Conservation (phyloP, 2,113 vertebrate genomes). For the Brachyhypopomus gauderio region DNA sequence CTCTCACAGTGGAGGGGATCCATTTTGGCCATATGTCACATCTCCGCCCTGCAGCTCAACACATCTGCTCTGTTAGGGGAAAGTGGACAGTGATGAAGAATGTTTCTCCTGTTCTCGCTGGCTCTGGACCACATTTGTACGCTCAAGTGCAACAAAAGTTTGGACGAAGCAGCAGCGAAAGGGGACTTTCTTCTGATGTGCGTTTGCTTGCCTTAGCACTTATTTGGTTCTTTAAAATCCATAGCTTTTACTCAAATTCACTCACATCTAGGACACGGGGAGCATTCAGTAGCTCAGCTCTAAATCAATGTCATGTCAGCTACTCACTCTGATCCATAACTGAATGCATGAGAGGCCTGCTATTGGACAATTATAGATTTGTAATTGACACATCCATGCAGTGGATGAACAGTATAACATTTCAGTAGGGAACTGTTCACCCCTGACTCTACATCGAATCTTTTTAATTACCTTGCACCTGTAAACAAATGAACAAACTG, state of each 20-base stretch:
- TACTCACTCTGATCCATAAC: conserved; percentile 30
- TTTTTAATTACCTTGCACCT: conserved; percentile 20
- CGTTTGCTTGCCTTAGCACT: background rate
- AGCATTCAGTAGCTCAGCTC: background rate
- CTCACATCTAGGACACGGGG: conserved; percentile 3
- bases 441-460: background rate
- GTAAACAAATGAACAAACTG: conserved; percentile 5
- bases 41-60: conserved; percentile 32
- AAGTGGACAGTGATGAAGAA: conserved; percentile 31
- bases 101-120: background rate
- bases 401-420: conserved; percentile 17
- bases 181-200: background rate
- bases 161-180: too few species aligned
- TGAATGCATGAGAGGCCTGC: background rate
- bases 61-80: conserved; percentile 35
- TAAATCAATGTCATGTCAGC: conserved; percentile 19
- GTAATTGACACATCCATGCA: conserved; percentile 34
- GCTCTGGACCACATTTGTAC: conserved; percentile 2
- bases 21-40: conserved; percentile 31
- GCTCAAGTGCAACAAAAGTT: background rate
- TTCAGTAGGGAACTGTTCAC: conserved; percentile 31
- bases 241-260: background rate
- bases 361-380: conserved; percentile 37
- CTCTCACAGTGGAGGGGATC: conserved; percentile 8
- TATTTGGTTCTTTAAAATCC: background rate